Conservation (phyloP, 2,888 invertebrate genomes). For the Palloptera scutellata region DNA sequence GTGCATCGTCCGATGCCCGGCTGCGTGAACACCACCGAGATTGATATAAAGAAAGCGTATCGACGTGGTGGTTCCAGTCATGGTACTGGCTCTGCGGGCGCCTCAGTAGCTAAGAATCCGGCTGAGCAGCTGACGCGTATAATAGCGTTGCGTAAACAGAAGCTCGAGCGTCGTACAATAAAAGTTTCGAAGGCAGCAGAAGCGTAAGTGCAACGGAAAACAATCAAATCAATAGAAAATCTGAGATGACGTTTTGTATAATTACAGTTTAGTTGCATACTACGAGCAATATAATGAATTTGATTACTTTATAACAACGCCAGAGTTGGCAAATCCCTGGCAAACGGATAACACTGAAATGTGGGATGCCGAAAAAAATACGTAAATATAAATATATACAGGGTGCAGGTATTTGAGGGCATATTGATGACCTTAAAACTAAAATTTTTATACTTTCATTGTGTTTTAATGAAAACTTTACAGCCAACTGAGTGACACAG, state of each 20-base stretch:
- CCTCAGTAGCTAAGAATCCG: slow-evolving; percentile 63
- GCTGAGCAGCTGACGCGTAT: slow-evolving; percentile 68
- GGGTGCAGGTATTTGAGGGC: neutral
- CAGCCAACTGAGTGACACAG: too few species aligned
- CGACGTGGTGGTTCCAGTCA: slow-evolving; percentile 66
- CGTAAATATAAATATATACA: slow-evolving; percentile 66
- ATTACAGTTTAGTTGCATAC: slow-evolving; percentile 81
- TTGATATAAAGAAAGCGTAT: slow-evolving; percentile 96
- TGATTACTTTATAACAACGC: slow-evolving; percentile 91
- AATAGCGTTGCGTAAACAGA: slow-evolving; percentile 76
- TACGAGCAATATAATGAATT: slow-evolving; percentile 97
- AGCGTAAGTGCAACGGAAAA: too few species aligned
- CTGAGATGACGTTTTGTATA: neutral
- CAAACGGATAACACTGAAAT: slow-evolving; percentile 92
- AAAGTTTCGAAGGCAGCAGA: slow-evolving; percentile 94
- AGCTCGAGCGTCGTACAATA: slow-evolving; percentile 86
- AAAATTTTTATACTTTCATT: too few species aligned
- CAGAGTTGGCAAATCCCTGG: slow-evolving; percentile 98
- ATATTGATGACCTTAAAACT: too few species aligned
- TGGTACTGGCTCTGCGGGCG: slow-evolving; percentile 64
- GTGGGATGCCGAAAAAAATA: slow-evolving; percentile 96
- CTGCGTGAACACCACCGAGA: slow-evolving; percentile 97
- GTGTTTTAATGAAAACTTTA: too few species aligned
- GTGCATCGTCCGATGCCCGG: slow-evolving; percentile 99
- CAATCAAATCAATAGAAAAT: too few species aligned